Conservation (phyloP, 2,888 invertebrate species). For the Cinara cedri region DNA sequence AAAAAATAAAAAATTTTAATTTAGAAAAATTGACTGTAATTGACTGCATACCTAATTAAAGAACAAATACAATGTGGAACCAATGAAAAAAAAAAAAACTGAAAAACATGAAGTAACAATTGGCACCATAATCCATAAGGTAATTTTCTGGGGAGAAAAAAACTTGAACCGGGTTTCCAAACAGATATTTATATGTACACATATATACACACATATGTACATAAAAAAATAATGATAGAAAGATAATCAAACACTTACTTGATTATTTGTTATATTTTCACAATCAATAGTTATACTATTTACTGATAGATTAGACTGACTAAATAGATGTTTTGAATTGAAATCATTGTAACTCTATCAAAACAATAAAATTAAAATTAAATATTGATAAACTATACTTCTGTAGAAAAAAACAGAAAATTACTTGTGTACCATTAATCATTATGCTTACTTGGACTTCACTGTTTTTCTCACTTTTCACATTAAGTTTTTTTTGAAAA, state of each 20-base stretch:
- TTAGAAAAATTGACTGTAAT: too few relatives aligned
- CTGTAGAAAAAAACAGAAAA: constrained; percentile 22
- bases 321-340: constrained; percentile 5
- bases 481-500: neutral
- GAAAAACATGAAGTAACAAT: too few relatives aligned
- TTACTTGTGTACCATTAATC: neutral
- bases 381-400: constrained; percentile 16
- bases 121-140: too few relatives aligned
- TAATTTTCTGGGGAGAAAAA: too few relatives aligned
- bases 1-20: too few relatives aligned
- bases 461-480: neutral
- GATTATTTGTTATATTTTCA: constrained; percentile 29
- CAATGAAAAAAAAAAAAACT: too few relatives aligned
- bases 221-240: neutral
- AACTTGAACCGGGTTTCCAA: too few relatives aligned
- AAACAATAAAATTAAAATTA: constrained; percentile 19
- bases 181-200: too few relatives aligned
- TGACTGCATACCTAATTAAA: too few relatives aligned
- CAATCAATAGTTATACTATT: constrained; percentile 18
- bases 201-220: too few relatives aligned
- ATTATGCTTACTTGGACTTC: constrained; percentile 18
- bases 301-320: constrained; percentile 7
- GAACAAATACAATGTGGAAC: too few relatives aligned
- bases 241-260: constrained; percentile 20
- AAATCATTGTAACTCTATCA: constrained; percentile 7